A percentile compares a stretch with the other conserved stretches of the same genome.
These are phyloP conservation scores for Chelidonichthys spinosus DNA, from an alignment of 2,797 vertebrate genomes.

Conservation along the genomic window DNA sequence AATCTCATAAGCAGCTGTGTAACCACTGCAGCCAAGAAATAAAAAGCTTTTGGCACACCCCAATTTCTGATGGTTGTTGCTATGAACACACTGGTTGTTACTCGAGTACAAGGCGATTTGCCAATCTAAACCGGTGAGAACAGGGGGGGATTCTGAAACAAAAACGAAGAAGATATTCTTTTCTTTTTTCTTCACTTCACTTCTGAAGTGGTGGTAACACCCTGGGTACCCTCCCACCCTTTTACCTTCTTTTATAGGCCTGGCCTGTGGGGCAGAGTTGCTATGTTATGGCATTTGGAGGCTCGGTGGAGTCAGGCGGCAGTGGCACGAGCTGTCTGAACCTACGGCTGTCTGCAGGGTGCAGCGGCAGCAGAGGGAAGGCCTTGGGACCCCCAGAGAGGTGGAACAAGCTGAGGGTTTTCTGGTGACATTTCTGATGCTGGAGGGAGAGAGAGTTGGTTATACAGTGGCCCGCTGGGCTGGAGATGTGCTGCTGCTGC, in stretches of 20 bases:
- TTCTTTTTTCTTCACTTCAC: not conserved
- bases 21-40: not conserved
- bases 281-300: slow-evolving; percentile 53
- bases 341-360: slow-evolving; percentile 52
- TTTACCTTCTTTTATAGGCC: slow-evolving; percentile 27
- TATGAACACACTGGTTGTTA: not conserved
- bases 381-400: slow-evolving; percentile 57
- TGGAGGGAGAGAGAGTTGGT: slow-evolving; percentile 38
- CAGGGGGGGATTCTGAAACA: not conserved
- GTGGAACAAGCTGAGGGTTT: slow-evolving; percentile 61
- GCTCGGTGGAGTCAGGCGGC: slow-evolving; percentile 36
- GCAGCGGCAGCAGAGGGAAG: slow-evolving; percentile 38
- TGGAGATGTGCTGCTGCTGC: slow-evolving; percentile 18
- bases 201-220: slow-evolving; percentile 1
- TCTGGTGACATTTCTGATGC: slow-evolving; percentile 74
- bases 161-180: not conserved
- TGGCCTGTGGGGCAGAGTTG: slow-evolving; percentile 61
- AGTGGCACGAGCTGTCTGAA: slow-evolving; percentile 55
- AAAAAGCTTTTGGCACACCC: not conserved
- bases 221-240: slow-evolving; percentile 23
- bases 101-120: not conserved
- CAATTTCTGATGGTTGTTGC: not conserved
- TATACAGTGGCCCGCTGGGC: slow-evolving; percentile 20
- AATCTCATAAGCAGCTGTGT: not conserved
- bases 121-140: not conserved